Evolutionary conservation across 2,888 invertebrate genomes (phyloP), one percentile per base, ranked within the genome.

Genomic region (Liopterus haemorrhoidalis): DNA sequence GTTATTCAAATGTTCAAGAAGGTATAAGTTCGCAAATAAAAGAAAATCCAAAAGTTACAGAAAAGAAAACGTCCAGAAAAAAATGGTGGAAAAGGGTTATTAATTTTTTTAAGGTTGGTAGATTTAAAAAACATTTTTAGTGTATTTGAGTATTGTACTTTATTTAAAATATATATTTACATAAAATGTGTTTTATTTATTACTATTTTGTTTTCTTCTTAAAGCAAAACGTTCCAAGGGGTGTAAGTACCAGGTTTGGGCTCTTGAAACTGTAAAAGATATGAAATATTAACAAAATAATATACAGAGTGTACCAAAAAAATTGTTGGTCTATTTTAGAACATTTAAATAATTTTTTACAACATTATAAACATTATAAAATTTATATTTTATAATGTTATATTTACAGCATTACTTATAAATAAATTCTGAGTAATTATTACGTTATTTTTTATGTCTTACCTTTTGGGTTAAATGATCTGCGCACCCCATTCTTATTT

Each of bases 401-500:
- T 18, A 9, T 5, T 28, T 18, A 11, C 1, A 32, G 18, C 16
- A 32, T 18, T 5, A 33, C 9, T 9, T 18, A 15, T 19, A 41
- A 41, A 27, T 18, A 31, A 46, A 43, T 32, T n/a, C 11, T 20
- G 25, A 25, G 31, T 18, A 39, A 21, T 9, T 9, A 28, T 43
- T 19, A 5, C 5, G 14, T 14, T 16, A 8, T 15, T 5, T 30
- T 22, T 3, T 5, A 12, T 18, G 28, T 46, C 22, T 48, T 70
- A 91, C 90, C 78, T 82, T 80, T 49, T 76, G 67, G 2, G 85
- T 88, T 48, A 94, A 82, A 54, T 81, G 72, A 65, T 96, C 95
- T 54, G 79, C 74, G 59, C 94, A 95, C 9, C 88, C 86, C 82
- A 93, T 83, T 37, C 95, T 78, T 57, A 96, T 91, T 48, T 83